phyloP scores from a whole-genome alignment of 1,140 invertebrate species.

The Tetragnatha versicolor region DNA sequence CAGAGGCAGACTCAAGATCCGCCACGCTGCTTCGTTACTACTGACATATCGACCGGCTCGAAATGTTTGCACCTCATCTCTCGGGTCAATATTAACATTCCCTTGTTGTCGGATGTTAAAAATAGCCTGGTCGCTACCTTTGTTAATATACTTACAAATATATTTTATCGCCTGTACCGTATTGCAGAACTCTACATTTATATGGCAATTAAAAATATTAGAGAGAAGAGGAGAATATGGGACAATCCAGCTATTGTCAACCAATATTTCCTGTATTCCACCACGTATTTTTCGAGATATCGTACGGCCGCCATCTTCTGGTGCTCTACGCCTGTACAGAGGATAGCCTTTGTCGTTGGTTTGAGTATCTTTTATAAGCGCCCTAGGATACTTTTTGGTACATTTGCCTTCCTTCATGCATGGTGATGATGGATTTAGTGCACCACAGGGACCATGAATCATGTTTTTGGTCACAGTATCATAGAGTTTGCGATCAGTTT shows the following conservation, averaged over 20 bases:
- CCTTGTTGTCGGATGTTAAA: conserved; percentile 41
- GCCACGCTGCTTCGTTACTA: background rate
- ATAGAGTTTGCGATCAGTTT: conserved; percentile 3
- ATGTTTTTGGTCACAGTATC: conserved; percentile 10
- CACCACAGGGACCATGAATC: too few species aligned
- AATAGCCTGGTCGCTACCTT: conserved; percentile 57
- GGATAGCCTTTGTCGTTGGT: conserved; percentile 7
- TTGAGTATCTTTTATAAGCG: background rate
- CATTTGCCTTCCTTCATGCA: too few species aligned
- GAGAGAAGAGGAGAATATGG: conserved; percentile 57
- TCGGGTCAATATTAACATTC: background rate
- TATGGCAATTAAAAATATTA: conserved; percentile 57
- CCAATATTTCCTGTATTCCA: conserved; percentile 40
- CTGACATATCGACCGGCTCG: background rate
- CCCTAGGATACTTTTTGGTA: conserved; percentile 59
- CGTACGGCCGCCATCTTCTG: background rate
- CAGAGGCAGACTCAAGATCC: background rate
- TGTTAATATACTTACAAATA: conserved; percentile 58
- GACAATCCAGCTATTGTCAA: conserved; percentile 58
- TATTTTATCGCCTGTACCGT: conserved; percentile 59
- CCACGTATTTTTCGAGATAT: too few species aligned
- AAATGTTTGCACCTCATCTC: background rate
- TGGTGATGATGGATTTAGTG: too few species aligned
- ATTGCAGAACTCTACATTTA: conserved; percentile 59
- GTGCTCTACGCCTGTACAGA: background rate